Base-by-base conservation (phyloP, 1,140 invertebrate genomes). In the Diorhabda elongata region DNA sequence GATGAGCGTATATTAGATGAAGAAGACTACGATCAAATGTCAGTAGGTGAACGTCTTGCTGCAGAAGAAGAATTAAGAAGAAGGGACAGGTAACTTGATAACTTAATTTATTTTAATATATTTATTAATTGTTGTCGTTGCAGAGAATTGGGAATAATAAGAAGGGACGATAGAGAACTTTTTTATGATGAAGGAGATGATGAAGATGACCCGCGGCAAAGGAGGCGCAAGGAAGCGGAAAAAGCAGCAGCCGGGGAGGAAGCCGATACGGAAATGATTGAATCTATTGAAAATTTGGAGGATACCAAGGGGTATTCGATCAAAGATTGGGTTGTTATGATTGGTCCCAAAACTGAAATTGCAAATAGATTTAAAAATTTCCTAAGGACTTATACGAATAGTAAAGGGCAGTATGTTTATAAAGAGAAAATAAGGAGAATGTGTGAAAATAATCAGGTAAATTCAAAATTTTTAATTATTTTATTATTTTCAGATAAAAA, bases 221-320 rank as follows among this genome's bases (percentile, higher is more conserved):
- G 94, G 26, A 84, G 91, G 44, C 65, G 65, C 7, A 84, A 89
- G 44, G 65, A 65, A 56, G 94, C 93, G 58, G 94, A 97, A 82
- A 91, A 92, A 80, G 91, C 95, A 7, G 89, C 92, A 26, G 89
- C 91, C 62, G 95, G 93, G 44, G 90, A 90, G 70, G 84, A 88
- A 43, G 88, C 89, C 70, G 93, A 96, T 77, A 87, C 71, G 59
- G 90, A 92, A 87, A 91, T 93, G 89, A 91, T 98, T 66, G 97
- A 99, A 83, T 97, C 95, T 56, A 97, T 99, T 75, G 97, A 99
- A 79, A 99, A 99, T 83, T 83, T 99, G 5, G 97, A 99, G 82
- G 97, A 99, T 77, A 94, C 92, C 0, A 96, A 96, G 81, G 95
- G 95, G 4, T 90, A 97, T 77, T 87, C 91, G 2, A 90, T 95